Base-by-base conservation (phyloP, 2,888 invertebrate species). In the Noctua comes region DNA sequence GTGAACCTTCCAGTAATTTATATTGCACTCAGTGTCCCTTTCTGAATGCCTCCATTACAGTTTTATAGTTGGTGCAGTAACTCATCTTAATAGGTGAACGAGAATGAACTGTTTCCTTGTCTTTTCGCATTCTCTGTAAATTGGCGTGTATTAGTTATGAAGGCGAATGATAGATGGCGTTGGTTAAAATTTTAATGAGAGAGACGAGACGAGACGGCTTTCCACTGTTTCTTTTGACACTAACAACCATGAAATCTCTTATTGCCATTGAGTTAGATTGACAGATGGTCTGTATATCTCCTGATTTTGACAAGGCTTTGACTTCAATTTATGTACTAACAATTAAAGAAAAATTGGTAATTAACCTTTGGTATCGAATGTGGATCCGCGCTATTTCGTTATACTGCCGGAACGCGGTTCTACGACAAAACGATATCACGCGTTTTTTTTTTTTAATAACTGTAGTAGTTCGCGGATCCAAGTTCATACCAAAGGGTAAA, bases 1-100 rank as follows among this genome's bases (percentile, higher is more conserved):
- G 59, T 62, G 77, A 65, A 59, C 69, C 27, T 51, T 78, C 16
- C 10, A 75, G 71, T 85, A 86, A 86, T 85, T 83, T 86, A 83
- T 86, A 68, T 68, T 31, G 40, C 73, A 83, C 51, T 86, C 69
- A 71, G 73, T 84, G 75, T 83, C 79, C 64, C 72, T 69, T 36
- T 71, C 68, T 73, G 73, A 73, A 72, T 68, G 57, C 36, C 40
- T 64, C 43, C 54, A 79, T 72, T 76, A 65, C 43, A 64, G 62
- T 70, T 86, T 75, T 74, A 85, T 72, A 70, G 84, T 54, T 66
- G 13, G 48, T 31, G 83, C 68, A 18, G 62, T 82, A 86, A 82
- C 40, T 84, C 84, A 79, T 75, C 71, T 83, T 65, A 71, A 76
- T 65, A 73, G 65, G 48, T 71, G 24, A 54, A 51, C 48, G 51